phyloP scores from a whole-genome alignment of 2,888 invertebrate species.

The Phyllotreta cruciferae region DNA sequence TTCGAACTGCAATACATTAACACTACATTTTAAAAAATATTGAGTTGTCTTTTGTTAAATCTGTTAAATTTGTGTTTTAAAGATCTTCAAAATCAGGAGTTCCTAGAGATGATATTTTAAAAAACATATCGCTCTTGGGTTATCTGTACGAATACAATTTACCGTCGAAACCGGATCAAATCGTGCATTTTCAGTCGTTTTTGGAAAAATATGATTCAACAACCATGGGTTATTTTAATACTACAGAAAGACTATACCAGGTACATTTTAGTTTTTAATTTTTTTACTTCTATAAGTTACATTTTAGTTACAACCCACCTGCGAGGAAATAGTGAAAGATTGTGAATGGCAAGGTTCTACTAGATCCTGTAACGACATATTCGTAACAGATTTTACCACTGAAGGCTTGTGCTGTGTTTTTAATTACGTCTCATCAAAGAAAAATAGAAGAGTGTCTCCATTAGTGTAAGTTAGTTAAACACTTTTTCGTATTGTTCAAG shows the following conservation, averaged over 20 bases:
- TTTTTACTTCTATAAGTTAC: not conserved
- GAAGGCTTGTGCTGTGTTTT: conserved; percentile 69
- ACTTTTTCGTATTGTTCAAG: not conserved
- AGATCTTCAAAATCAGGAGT: conserved; percentile 48
- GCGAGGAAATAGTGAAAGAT: conserved; percentile 61
- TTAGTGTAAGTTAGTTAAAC: conserved; percentile 14
- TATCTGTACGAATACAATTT: conserved; percentile 53
- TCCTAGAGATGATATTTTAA: conserved; percentile 28
- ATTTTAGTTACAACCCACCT: conserved; percentile 62
- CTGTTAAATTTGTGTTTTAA: no score
- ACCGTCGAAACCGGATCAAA: conserved; percentile 48
- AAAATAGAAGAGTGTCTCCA: conserved; percentile 40
- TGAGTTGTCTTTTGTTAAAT: no score
- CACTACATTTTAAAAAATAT: no score
- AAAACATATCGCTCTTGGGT: conserved; percentile 49
- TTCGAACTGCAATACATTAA: no score
- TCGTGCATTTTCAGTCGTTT: conserved; percentile 57
- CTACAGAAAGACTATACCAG: conserved; percentile 29
- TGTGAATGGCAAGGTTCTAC: conserved; percentile 63
- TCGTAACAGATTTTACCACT: conserved; percentile 65
- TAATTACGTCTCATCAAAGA: conserved; percentile 62
- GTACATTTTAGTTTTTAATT: conserved; percentile 21
- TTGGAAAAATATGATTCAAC: conserved; percentile 61
- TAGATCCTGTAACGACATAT: conserved; percentile 61
- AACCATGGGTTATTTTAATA: conserved; percentile 41